These are phyloP conservation scores for Eubasilissa regina DNA, from an alignment of 1,140 invertebrate species.

Conservation along the genomic window DNA sequence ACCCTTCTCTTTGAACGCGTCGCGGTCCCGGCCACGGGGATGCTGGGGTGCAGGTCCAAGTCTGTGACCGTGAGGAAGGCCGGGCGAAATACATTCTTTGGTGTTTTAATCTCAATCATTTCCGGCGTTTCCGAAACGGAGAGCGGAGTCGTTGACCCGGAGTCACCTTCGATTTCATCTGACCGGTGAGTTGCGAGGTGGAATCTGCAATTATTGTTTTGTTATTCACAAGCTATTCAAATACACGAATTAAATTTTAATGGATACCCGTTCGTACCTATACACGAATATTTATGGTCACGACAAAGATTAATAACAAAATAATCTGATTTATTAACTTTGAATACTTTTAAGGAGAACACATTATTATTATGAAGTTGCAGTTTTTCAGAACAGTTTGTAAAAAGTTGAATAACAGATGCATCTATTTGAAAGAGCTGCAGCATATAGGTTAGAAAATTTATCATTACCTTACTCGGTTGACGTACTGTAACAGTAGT, in stretches of 20 bases:
- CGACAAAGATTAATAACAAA: not conserved
- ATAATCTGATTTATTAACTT: not conserved
- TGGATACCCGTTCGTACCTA: no score
- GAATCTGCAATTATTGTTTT: slow-evolving; percentile 47
- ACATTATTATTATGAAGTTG: no score
- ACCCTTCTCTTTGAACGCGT: slow-evolving; percentile 36
- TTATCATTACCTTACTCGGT: not conserved
- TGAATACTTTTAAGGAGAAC: not conserved
- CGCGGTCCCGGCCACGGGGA: not conserved
- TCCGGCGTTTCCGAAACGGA: slow-evolving; percentile 44
- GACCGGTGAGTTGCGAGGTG: slow-evolving; percentile 40
- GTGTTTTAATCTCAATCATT: slow-evolving; percentile 50
- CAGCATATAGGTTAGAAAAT: not conserved
- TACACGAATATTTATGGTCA: no score
- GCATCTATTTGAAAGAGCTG: no score
- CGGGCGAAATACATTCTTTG: slow-evolving; percentile 55
- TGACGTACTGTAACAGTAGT: no score
- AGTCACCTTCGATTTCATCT: slow-evolving; percentile 23
- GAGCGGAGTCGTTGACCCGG: slow-evolving; percentile 31
- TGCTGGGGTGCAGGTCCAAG: slow-evolving; percentile 43
- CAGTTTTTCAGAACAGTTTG: no score
- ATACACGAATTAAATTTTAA: no score
- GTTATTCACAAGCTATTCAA: not conserved
- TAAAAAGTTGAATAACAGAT: no score
- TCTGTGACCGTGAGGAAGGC: slow-evolving; percentile 56